Conservation (phyloP, 2,113 vertebrate species). For the Bambusicola thoracicus region DNA sequence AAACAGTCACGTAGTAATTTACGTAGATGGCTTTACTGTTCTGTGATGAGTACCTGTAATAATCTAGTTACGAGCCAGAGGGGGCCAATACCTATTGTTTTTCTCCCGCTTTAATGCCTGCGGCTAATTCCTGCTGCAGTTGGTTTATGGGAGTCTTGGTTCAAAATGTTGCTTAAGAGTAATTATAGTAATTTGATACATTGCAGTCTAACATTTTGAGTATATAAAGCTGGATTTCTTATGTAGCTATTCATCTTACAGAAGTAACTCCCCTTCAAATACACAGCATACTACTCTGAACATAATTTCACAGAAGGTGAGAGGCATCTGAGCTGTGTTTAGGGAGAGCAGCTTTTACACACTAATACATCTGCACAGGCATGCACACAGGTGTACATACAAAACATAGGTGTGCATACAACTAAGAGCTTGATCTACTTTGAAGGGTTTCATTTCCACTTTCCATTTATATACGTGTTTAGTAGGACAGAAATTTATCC, state of each 20-base stretch:
- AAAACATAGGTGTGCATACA: not conserved
- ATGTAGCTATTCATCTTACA: not conserved
- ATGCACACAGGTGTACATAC: not conserved
- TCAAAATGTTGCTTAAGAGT: slow-evolving; percentile 26
- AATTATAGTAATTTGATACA: not conserved
- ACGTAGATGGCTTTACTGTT: slow-evolving; percentile 8
- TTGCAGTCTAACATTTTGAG: not conserved
- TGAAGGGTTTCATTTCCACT: not conserved
- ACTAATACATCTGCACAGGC: not conserved
- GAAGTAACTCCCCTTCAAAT: not conserved
- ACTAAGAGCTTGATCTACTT: not conserved
- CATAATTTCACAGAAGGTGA: not conserved
- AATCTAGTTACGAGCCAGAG: not conserved
- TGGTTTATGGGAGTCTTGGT: not conserved
- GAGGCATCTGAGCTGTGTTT: not conserved
- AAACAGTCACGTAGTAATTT: not conserved
- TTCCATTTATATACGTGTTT: not conserved
- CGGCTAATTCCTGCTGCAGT: not conserved
- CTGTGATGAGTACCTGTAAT: not conserved
- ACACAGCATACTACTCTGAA: not conserved
- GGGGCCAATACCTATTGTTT: not conserved
- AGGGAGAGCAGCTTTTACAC: rapidly evolving
- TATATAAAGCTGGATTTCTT: not conserved
- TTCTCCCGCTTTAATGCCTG: slow-evolving; percentile 3
- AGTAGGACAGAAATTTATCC: not conserved